Evolutionary conservation across 2,113 vertebrate genomes (phyloP).

Genomic region (Shinisaurus crocodilurus): DNA sequence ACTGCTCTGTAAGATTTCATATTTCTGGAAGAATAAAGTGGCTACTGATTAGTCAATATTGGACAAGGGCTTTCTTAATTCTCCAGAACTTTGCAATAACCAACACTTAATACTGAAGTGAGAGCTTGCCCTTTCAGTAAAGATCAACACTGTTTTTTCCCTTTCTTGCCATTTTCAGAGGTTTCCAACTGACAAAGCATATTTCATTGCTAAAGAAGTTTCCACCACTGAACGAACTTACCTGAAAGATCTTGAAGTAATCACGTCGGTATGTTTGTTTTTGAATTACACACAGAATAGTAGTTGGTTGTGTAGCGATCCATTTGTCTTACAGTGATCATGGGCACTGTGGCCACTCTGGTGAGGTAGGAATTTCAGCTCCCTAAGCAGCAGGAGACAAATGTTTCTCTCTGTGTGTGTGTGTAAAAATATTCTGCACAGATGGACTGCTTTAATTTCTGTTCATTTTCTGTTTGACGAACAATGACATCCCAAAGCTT

Average conservation of each 20-base stretch:
- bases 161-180: conserved; percentile 79
- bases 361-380: conserved; percentile 35
- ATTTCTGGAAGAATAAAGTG: not conserved
- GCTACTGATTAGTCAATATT: not conserved
- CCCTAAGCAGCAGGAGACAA: conserved; percentile 32
- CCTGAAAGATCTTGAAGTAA: conserved; percentile 96
- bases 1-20: not conserved
- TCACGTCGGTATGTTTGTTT: conserved; percentile 86
- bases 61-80: conserved; percentile 24
- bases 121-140: conserved; percentile 41
- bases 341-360: not conserved
- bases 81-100: conserved; percentile 33
- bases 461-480: conserved; percentile 31
- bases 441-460: not conserved
- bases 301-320: not conserved
- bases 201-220: conserved; percentile 96
- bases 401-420: not conserved
- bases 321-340: conserved; percentile 15
- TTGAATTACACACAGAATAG: not conserved
- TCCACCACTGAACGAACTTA: conserved; percentile 93
- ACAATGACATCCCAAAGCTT: not conserved
- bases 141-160: conserved; percentile 41
- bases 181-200: conserved; percentile 91
- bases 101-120: conserved; percentile 36
- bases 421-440: not conserved